These are phyloP conservation scores for Trissolcus japonicus DNA, from an alignment of 2,888 invertebrate genomes.

Conservation along the genomic window DNA sequence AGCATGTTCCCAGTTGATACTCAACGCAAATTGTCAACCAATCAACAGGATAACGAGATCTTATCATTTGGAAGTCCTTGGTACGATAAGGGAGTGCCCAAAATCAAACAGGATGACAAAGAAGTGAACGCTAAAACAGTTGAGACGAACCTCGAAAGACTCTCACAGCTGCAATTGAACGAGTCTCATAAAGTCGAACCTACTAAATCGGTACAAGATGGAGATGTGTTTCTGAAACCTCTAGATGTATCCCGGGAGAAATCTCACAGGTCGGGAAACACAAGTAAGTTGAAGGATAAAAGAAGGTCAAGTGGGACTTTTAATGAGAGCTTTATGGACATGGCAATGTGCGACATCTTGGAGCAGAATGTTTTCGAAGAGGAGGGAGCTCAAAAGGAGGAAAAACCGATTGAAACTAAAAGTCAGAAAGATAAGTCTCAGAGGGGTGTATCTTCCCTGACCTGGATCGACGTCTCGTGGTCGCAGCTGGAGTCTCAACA, in stretches of 20 bases:
- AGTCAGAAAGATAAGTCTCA: neutral
- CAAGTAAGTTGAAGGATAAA: too few species aligned
- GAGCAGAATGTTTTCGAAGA: conserved; percentile 72
- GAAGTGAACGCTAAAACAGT: neutral
- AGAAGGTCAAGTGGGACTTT: conserved; percentile 75
- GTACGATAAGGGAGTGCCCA: conserved; percentile 3
- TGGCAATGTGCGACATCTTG: conserved; percentile 77
- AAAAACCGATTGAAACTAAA: conserved; percentile 9
- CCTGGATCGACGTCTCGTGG: conserved; percentile 35
- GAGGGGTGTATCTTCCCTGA: neutral
- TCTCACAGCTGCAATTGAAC: neutral
- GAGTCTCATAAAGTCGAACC: neutral
- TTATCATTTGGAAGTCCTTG: conserved; percentile 35
- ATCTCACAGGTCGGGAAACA: conserved; percentile 55
- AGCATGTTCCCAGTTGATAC: neutral
- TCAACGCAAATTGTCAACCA: neutral
- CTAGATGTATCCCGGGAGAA: conserved; percentile 5
- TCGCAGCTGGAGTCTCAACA: conserved; percentile 16
- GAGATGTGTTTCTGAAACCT: neutral
- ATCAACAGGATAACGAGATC: conserved; percentile 4
- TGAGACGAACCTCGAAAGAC: neutral
- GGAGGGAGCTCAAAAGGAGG: conserved; percentile 21
- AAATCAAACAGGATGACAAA: neutral
- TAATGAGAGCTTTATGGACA: conserved; percentile 79
- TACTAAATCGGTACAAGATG: neutral